These are phyloP conservation scores for Drosophila conformis DNA, from an alignment of 2,888 invertebrate genomes.

Conservation along the genomic window DNA sequence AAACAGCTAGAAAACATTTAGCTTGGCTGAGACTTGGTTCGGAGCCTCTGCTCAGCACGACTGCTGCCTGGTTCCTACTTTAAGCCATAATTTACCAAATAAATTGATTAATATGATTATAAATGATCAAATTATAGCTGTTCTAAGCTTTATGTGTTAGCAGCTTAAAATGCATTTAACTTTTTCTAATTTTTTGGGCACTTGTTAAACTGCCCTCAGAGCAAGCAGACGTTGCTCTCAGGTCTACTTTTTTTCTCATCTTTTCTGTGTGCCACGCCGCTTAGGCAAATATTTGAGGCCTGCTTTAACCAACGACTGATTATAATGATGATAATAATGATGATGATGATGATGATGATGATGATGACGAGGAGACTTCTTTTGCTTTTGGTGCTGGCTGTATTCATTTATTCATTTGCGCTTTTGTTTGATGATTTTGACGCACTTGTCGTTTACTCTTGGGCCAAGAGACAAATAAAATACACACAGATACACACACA, in stretches of 20 bases:
- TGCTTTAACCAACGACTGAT: conserved; percentile 38
- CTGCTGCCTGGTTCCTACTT: background rate
- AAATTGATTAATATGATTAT: background rate
- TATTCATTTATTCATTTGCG: conserved; percentile 66
- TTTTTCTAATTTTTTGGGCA: conserved; percentile 2
- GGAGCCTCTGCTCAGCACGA: background rate
- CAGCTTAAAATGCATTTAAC: conserved; percentile 5
- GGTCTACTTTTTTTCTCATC: conserved; percentile 46
- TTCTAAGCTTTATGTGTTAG: background rate
- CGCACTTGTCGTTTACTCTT: conserved; percentile 62
- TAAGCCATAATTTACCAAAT: background rate
- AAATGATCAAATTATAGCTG: background rate
- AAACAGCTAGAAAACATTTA: background rate
- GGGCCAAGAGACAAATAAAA: conserved; percentile 26
- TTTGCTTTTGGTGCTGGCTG: conserved; percentile 35
- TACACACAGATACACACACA: conserved; percentile 1
- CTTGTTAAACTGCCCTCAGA: conserved; percentile 18
- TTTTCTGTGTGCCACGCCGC: conserved; percentile 37
- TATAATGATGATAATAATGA: conserved; percentile 6
- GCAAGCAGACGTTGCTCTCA: conserved; percentile 20
- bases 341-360: conserved; percentile 6
- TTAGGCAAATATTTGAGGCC: conserved; percentile 62
- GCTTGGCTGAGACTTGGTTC: background rate
- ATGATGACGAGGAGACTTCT: conserved; percentile 18
- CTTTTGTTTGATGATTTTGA: conserved; percentile 73